Evolutionary conservation across 2,888 invertebrate genomes (phyloP).

Genomic region (Stratiomys singularior): DNA sequence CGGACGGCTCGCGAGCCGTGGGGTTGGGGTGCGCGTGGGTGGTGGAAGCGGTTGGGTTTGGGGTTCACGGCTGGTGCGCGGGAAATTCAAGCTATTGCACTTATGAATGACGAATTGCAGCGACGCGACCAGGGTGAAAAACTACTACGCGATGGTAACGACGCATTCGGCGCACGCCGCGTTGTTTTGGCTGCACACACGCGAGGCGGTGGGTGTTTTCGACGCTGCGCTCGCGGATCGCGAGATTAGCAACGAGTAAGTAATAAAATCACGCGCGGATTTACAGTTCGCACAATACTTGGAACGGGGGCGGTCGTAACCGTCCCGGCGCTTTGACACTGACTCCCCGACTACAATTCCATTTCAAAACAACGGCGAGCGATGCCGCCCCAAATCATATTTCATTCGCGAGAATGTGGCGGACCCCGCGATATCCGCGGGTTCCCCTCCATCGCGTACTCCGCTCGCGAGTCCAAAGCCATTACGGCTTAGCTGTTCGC

Average conservation of each 20-base stretch:
- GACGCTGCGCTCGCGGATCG: not conserved
- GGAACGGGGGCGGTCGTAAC: constrained; percentile 21
- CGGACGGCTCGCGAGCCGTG: no score
- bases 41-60: no score
- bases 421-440: not conserved
- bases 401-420: not conserved
- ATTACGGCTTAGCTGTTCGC: not conserved
- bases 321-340: not conserved
- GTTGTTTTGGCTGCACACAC: no score
- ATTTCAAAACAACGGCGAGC: constrained; percentile 6
- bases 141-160: no score
- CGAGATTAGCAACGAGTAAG: not conserved
- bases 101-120: not conserved
- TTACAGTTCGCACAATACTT: not conserved
- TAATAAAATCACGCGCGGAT: constrained; percentile 34
- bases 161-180: no score
- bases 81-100: not conserved
- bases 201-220: no score
- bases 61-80: not conserved
- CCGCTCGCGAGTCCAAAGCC: not conserved
- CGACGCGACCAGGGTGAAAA: no score
- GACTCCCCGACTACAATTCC: not conserved
- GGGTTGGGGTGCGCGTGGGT: no score
- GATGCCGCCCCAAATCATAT: constrained; percentile 23
- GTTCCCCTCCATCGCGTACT: not conserved